Base-by-base conservation (phyloP, 2,797 vertebrate genomes). In the Darevskia mixta region DNA sequence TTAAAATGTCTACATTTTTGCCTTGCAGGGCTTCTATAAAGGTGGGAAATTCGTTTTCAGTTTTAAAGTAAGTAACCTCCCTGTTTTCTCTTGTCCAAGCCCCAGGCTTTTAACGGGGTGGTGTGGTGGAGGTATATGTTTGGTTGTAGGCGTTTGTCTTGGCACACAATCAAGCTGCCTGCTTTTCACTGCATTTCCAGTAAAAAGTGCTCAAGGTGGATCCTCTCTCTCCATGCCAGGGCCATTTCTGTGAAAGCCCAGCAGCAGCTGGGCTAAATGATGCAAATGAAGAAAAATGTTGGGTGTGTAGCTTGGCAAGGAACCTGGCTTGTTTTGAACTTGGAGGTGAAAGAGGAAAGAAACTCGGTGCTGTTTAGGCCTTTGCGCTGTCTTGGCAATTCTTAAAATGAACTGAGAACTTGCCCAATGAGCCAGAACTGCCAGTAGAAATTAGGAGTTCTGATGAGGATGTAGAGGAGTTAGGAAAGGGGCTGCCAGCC, bases 31-130 rank as follows among this genome's bases (percentile, higher is more conserved):
- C 79, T 98, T 99, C 96, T 99, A 99, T 95, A 99, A 99, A 96
- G 98, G 98, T 73, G 98, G 98, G 41, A 98, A 98, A 93, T 99
- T 99, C 93, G 98, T 99, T 91, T 99, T 99, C 98, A 98, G 98
- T 95, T 99, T 99, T 98, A 99, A 99, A 98, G 98, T 99, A 93
- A 98, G 97, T 91, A 27, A 18, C 29, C 17, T 86, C 18, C 35
- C 10, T 41, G 20, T 82, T 79, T n/a, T 79, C 8, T 49, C n/a
- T 72, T 69, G 20, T 29, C n/a, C 78, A 79, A 69, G 25, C 43
- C 23, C 17, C 32, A 38, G 73, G 38, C 11, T 15, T 81, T 8
- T 58, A 61, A 45, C 20, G 41, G 38, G n/a, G 9, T 11, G n/a
- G 9, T 7, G 64, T 35, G 6, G 18, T 18, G 35, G 32, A 35